Percentiles rank a stretch among this genome's conserved stretches.
These are phyloP conservation scores for Patella vulgata DNA, from an alignment of 1,140 invertebrate species.

Conservation along the genomic window DNA sequence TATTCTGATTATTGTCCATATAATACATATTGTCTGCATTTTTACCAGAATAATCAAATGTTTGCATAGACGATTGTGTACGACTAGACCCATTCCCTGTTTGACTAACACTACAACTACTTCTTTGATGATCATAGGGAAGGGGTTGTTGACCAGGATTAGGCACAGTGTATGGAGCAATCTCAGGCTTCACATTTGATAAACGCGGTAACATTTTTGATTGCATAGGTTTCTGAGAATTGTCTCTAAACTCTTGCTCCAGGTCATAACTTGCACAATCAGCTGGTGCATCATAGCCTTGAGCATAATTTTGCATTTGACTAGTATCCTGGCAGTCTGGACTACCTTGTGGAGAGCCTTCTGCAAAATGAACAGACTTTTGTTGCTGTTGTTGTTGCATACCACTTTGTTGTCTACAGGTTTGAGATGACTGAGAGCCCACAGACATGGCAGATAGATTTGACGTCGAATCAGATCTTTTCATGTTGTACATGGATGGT, in stretches of 20 bases:
- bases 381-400: conserved; percentile 31
- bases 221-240: conserved; percentile 36
- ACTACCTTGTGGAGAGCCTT: conserved; percentile 25
- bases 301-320: neutral
- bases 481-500: conserved; percentile 40
- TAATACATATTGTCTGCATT: conserved; percentile 38
- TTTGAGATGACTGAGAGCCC: conserved; percentile 6
- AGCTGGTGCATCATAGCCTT: conserved; percentile 21
- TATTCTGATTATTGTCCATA: conserved; percentile 56
- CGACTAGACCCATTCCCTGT: conserved; percentile 32
- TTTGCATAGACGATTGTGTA: conserved; percentile 31
- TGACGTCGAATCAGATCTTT: conserved; percentile 33
- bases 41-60: conserved; percentile 40
- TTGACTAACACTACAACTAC: conserved; percentile 18
- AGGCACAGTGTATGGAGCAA: conserved; percentile 60
- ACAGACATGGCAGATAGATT: conserved; percentile 27
- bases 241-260: conserved; percentile 45
- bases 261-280: conserved; percentile 48
- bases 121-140: too few species aligned
- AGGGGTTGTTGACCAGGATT: conserved; percentile 1
- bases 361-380: conserved; percentile 56
- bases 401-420: conserved; percentile 15
- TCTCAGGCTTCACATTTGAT: conserved; percentile 50
- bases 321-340: conserved; percentile 18
- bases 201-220: conserved; percentile 54